phyloP scores from a whole-genome alignment of 2,113 vertebrate genomes.

The Vimba vimba region DNA sequence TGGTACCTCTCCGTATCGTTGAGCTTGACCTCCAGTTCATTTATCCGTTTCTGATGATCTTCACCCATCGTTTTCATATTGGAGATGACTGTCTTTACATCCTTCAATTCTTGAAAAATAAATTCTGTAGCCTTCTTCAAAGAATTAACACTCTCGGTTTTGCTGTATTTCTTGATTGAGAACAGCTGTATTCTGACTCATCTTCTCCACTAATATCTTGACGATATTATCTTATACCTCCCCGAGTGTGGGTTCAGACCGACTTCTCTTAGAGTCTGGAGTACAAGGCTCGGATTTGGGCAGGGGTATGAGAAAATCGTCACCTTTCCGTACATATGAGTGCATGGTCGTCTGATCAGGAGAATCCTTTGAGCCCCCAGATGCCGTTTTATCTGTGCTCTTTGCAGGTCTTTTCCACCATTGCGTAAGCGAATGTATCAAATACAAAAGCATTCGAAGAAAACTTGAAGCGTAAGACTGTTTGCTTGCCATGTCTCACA shows the following conservation, averaged over 20 bases:
- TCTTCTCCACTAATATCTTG: neutral
- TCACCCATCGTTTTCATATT: neutral
- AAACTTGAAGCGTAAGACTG: neutral
- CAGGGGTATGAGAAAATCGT: neutral
- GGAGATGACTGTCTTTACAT: neutral
- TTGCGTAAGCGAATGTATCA: neutral
- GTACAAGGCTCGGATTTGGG: neutral
- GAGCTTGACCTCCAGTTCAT: neutral
- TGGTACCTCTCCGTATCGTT: neutral
- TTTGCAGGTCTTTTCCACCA: neutral
- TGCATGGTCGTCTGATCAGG: neutral
- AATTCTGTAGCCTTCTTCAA: neutral
- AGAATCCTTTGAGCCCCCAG: neutral
- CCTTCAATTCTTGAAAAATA: neutral
- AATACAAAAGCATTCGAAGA: neutral
- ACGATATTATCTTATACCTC: neutral
- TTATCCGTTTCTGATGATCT: neutral
- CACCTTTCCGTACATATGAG: neutral
- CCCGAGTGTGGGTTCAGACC: neutral
- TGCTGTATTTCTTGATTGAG: neutral
- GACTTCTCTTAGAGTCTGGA: neutral
- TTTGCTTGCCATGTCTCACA: neutral
- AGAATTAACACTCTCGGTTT: neutral
- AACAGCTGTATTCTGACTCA: neutral
- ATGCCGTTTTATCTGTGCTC: neutral